These are phyloP conservation scores for Zeugodacus cucurbitae DNA, from an alignment of 1,140 invertebrate genomes.

Conservation along the genomic window DNA sequence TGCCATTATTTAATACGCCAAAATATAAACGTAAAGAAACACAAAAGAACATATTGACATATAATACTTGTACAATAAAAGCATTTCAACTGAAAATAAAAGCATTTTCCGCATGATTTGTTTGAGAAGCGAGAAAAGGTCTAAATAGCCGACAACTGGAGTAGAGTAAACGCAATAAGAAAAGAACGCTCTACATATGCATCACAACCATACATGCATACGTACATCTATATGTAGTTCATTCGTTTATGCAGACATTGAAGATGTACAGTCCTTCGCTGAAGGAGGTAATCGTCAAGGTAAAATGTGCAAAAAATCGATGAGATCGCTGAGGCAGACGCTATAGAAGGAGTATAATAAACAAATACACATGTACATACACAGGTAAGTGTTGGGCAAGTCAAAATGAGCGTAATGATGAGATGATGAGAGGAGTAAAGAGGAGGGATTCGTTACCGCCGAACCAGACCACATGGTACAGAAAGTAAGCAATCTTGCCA, in stretches of 20 bases:
- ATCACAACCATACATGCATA: not conserved
- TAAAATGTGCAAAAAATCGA: conserved; percentile 19
- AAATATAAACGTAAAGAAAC: not conserved
- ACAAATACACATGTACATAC: not conserved
- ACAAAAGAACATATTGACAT: conserved; percentile 37
- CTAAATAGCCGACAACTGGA: not conserved
- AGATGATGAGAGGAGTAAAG: not conserved
- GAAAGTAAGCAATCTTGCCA: not conserved
- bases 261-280: not conserved
- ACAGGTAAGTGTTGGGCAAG: too few relatives aligned
- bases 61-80: conserved; percentile 43
- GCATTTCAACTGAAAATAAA: conserved; percentile 48
- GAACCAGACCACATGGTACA: not conserved
- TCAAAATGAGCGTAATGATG: not conserved
- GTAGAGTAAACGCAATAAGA: not conserved
- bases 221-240: not conserved
- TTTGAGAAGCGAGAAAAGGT: conserved; percentile 8
- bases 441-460: not conserved
- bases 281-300: conserved; percentile 7
- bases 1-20: conserved; percentile 16
- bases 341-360: not conserved
- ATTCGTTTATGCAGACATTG: not conserved
- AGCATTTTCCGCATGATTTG: conserved; percentile 48
- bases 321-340: not conserved
- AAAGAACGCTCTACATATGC: not conserved